Evolutionary conservation across 2,113 vertebrate species (phyloP).

Genomic region (Nycticryphes semicollaris): DNA sequence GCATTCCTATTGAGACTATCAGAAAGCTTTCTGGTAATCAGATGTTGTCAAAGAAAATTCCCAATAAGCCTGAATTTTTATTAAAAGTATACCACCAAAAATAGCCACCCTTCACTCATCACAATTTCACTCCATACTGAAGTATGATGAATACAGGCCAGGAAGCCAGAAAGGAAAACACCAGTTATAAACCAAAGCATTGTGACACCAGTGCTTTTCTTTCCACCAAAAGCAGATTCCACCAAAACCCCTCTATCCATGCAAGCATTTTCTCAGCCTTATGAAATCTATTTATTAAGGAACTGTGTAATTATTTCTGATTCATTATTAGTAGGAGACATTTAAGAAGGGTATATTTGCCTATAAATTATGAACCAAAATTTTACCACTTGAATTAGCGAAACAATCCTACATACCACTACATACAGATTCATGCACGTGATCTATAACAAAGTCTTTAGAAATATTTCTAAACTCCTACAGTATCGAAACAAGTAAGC

Average conservation of each 20-base stretch:
- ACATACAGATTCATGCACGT: fast-evolving
- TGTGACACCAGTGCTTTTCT: not conserved
- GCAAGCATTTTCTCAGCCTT: not conserved
- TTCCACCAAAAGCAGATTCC: not conserved
- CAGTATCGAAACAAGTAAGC: not conserved
- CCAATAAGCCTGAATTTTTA: not conserved
- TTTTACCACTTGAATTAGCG: not conserved
- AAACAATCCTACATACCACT: not conserved
- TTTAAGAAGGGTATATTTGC: not conserved
- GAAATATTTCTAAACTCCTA: not conserved
- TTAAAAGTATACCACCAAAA: not conserved
- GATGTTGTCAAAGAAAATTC: not conserved
- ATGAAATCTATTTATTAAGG: not conserved
- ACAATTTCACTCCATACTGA: not conserved
- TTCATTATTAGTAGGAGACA: not conserved
- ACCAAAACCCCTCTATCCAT: not conserved
- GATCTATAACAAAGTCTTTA: not conserved
- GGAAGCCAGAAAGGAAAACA: not conserved
- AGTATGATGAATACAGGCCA: not conserved
- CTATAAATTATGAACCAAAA: not conserved
- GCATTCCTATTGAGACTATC: not conserved
- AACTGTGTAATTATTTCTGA: not conserved
- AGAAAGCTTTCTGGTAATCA: not conserved
- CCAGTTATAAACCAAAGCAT: not conserved
- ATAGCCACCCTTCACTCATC: not conserved